phyloP scores from a whole-genome alignment of 2,797 vertebrate species.

The Eleutherodactylus coqui region DNA sequence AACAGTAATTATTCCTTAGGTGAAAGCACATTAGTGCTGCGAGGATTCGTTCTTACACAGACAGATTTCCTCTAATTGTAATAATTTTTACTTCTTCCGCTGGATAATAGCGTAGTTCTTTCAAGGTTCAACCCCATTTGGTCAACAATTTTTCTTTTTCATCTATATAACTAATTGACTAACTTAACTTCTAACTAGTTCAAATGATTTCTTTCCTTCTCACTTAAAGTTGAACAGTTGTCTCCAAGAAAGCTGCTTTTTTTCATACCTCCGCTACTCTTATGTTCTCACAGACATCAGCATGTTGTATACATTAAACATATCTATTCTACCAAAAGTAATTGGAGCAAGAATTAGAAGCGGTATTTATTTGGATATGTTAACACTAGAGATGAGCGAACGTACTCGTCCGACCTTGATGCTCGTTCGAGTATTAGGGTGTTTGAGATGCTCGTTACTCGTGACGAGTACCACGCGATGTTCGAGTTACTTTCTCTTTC shows the following conservation, averaged over 20 bases:
- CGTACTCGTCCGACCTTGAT: no score
- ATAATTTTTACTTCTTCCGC: constrained; percentile 40
- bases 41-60: constrained; percentile 47
- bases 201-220: constrained; percentile 5
- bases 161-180: constrained; percentile 47
- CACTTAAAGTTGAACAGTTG: constrained; percentile 14
- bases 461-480: no score
- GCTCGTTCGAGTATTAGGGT: no score
- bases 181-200: constrained; percentile 38
- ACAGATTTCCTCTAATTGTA: constrained; percentile 49
- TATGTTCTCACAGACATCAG: background rate
- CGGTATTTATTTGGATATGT: no score
- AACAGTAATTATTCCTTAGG: constrained; percentile 62
- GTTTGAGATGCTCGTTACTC: no score
- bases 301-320: background rate
- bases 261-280: background rate
- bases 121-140: constrained; percentile 51
- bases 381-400: no score
- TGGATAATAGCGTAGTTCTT: constrained; percentile 55
- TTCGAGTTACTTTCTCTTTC: no score
- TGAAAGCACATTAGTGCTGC: constrained; percentile 54
- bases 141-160: constrained; percentile 42
- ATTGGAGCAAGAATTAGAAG: no score
- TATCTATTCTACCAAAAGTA: no score
- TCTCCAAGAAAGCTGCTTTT: constrained; percentile 5